A percentile compares a stretch with the other conserved stretches of the same genome.
Evolutionary conservation across 2,888 invertebrate species (phyloP).

Genomic region (Andrena chrysosceles): DNA sequence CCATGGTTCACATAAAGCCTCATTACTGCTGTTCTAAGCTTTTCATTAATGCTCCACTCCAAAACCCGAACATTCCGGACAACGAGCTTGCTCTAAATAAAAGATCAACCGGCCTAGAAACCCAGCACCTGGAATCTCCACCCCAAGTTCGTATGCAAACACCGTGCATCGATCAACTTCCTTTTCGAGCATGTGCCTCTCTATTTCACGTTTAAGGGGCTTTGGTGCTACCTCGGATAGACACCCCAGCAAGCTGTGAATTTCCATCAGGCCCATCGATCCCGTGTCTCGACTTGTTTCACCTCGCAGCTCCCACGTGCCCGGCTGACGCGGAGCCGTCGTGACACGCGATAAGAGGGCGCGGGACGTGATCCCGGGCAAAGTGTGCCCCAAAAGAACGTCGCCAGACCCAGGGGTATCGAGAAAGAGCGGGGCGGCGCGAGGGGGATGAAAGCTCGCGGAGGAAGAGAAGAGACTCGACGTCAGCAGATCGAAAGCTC

Average conservation of each 20-base stretch:
- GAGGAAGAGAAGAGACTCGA: slow-evolving; percentile 50
- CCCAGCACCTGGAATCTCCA: neutral
- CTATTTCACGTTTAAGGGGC: slow-evolving; percentile 9
- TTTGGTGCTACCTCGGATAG: neutral
- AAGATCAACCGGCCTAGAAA: too few species aligned
- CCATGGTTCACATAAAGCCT: too few species aligned
- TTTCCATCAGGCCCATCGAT: slow-evolving; percentile 28
- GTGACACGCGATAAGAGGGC: slow-evolving; percentile 62
- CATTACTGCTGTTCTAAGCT: too few species aligned
- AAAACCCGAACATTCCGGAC: too few species aligned
- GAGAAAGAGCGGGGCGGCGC: slow-evolving; percentile 19
- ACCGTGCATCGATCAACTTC: slow-evolving; percentile 13
- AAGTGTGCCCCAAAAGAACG: slow-evolving; percentile 59
- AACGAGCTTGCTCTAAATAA: too few species aligned
- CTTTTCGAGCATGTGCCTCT: neutral
- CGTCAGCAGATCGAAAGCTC: slow-evolving; percentile 77
- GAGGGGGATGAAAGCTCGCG: slow-evolving; percentile 34
- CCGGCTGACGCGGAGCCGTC: slow-evolving; percentile 52
- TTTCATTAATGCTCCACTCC: too few species aligned
- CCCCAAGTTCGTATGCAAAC: neutral
- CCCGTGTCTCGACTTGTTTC: slow-evolving; percentile 18
- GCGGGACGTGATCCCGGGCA: slow-evolving; percentile 48
- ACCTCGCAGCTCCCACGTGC: slow-evolving; percentile 30
- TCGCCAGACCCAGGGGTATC: slow-evolving; percentile 5
- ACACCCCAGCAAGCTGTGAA: slow-evolving; percentile 18